Percentiles rank a stretch among this genome's conserved stretches.
phyloP scores from a whole-genome alignment of 2,113 vertebrate genomes.

The Catharus minimus region DNA sequence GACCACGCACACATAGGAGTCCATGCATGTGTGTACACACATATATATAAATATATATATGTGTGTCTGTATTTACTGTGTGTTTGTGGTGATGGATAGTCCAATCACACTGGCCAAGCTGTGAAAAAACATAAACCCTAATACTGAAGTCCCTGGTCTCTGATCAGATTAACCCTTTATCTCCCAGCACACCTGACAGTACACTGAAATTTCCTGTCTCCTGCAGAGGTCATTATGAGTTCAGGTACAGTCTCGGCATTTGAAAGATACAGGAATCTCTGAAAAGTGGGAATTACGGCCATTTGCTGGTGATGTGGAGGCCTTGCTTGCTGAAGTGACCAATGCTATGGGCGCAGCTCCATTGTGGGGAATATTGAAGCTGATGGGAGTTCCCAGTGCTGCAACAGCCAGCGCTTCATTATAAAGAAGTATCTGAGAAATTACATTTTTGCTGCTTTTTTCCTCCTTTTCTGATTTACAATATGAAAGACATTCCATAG shows the following conservation, averaged over 20 bases:
- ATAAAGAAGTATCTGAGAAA: background rate
- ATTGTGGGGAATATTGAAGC: background rate
- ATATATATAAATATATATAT: background rate
- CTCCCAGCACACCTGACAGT: background rate
- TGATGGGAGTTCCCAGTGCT: background rate
- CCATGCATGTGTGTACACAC: background rate
- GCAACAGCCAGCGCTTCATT: background rate
- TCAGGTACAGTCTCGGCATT: rapidly evolving
- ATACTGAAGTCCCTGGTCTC: background rate
- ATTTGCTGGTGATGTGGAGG: background rate
- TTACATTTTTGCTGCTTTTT: background rate
- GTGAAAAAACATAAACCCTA: background rate
- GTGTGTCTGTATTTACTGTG: background rate
- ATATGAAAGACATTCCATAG: constrained; percentile 26
- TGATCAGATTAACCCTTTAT: background rate
- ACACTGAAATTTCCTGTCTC: background rate
- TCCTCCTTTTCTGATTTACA: constrained; percentile 7
- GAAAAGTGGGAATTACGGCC: background rate
- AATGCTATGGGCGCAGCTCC: background rate
- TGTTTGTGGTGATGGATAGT: background rate
- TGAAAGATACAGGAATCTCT: background rate
- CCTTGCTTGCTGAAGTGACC: background rate
- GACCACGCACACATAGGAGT: background rate
- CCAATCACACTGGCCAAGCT: background rate
- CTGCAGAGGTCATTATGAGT: background rate